Percentiles rank a stretch among this genome's conserved stretches.
These are phyloP conservation scores for Sthenelais limicola DNA, from an alignment of 2,888 invertebrate genomes.

Conservation along the genomic window DNA sequence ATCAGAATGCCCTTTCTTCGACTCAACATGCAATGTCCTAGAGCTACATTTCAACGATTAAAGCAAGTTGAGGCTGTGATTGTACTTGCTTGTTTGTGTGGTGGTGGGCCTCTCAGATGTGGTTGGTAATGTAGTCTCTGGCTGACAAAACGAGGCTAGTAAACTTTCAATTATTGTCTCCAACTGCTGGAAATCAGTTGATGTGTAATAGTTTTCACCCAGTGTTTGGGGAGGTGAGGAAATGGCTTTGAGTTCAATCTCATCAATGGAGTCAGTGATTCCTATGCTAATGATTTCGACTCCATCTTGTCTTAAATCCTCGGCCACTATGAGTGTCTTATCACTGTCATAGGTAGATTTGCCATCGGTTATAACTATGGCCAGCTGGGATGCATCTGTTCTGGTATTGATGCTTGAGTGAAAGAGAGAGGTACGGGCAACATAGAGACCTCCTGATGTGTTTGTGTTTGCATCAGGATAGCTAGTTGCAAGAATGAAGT, in stretches of 20 bases:
- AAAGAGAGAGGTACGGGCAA: not conserved
- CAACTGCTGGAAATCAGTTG: constrained; percentile 12
- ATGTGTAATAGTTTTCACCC: not conserved
- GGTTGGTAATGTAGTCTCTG: too few species aligned
- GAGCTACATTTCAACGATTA: too few species aligned
- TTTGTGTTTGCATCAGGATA: constrained; percentile 23
- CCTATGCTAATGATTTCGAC: not conserved
- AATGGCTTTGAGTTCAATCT: constrained; percentile 2
- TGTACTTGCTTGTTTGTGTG: too few species aligned
- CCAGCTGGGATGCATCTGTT: not conserved
- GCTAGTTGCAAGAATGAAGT: not conserved
- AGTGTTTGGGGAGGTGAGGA: not conserved
- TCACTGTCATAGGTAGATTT: constrained; percentile 11
- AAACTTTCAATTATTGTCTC: not conserved
- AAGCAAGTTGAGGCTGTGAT: too few species aligned
- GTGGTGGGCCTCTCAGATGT: too few species aligned
- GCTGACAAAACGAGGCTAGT: too few species aligned
- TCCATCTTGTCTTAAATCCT: not conserved
- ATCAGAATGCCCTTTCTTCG: too few species aligned
- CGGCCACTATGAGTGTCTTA: constrained; percentile 1
- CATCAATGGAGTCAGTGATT: constrained; percentile 2
- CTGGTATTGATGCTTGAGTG: not conserved
- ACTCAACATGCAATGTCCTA: too few species aligned
- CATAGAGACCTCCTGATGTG: constrained; percentile 17
- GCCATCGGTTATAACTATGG: constrained; percentile 17